A percentile compares a stretch with the other conserved stretches of the same genome.
Evolutionary conservation across 2,113 vertebrate species (phyloP).

Genomic region (Corvus moneduloides): DNA sequence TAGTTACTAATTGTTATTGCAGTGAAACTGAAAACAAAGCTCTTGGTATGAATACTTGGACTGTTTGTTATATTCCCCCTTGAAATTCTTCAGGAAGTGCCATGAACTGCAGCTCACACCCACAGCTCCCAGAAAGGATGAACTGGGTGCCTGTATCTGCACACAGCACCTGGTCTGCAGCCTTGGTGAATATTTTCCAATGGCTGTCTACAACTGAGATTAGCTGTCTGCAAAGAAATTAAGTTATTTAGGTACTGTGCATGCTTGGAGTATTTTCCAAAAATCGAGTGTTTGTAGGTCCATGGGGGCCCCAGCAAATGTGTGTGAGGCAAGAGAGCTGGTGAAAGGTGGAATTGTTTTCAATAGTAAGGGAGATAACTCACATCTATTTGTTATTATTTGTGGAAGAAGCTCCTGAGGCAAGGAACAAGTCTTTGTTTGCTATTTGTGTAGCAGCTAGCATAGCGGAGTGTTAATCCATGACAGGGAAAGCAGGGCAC

Average conservation of each 20-base stretch:
- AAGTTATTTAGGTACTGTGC: neutral
- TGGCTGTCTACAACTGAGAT: neutral
- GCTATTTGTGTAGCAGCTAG: neutral
- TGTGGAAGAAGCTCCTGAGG: neutral
- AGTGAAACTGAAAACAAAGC: constrained; percentile 55
- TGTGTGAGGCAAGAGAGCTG: neutral
- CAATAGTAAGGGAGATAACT: neutral
- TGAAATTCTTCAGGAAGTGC: constrained; percentile 29
- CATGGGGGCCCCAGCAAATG: neutral
- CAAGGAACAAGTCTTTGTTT: neutral
- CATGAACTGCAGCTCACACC: neutral
- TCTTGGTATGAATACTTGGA: constrained; percentile 45
- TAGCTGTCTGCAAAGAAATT: neutral
- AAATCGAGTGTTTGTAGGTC: neutral
- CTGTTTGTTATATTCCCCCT: constrained; percentile 15
- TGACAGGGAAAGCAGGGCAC: neutral
- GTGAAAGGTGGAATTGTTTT: neutral
- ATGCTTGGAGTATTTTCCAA: neutral
- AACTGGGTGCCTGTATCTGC: neutral
- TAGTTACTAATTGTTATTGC: constrained; percentile 55
- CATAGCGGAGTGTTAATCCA: neutral
- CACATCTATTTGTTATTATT: neutral
- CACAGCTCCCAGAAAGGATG: neutral
- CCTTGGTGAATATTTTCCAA: neutral
- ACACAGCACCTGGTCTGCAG: neutral